Base-by-base conservation (phyloP, 2,113 vertebrate genomes). In the Lepus europaeus region DNA sequence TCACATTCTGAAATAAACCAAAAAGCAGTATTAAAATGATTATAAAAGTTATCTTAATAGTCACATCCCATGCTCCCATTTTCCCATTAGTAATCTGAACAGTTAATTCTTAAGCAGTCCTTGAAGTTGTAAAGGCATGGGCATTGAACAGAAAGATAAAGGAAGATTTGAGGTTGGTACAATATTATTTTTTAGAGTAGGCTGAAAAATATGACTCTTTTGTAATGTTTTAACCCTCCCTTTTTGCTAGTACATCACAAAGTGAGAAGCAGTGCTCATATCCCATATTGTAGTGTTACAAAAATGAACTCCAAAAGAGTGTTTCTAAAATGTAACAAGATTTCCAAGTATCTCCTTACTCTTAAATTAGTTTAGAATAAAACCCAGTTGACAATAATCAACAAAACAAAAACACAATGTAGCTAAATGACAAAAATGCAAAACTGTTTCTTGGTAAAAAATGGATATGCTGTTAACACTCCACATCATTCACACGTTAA, bases 1-100 rank as follows among this genome's bases (percentile, higher is more conserved):
- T 92, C 68, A 61, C 61, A 93, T 63, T 63, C 83, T 95, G 45
- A 95, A 95, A 92, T 90, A 92, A 90, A 74, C 51, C 64, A 27
- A 85, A 96, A 93, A 82, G 4, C 69, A 88, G 9, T 82, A 51
- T 85, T 95, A 89, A 78, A 78, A 86, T 64, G 11, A 73, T 73
- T 91, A 74, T 10, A 83, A 81, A 89, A 77, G 2, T 63, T 91
- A 53, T 83, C 36, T 87, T 88, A 92, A 77, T 74, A 51, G 64
- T 90, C 87, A 39, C 4, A 61, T 51, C 1, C 10, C 22, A 84
- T 9, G 39, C 19, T 76, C 12, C 9, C 7, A 33, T 87, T 92
- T 95, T 64, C 51, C 56, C 64, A 36, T 86, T 74, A 88, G 25
- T 95, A 88, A 63, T 22, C 12, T 12, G 39, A 82, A 70, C 2